A percentile compares a stretch with the other conserved stretches of the same genome.
These are phyloP conservation scores for Ashinkailepas kermadecensis DNA, from an alignment of 2,888 invertebrate genomes.

Conservation along the genomic window DNA sequence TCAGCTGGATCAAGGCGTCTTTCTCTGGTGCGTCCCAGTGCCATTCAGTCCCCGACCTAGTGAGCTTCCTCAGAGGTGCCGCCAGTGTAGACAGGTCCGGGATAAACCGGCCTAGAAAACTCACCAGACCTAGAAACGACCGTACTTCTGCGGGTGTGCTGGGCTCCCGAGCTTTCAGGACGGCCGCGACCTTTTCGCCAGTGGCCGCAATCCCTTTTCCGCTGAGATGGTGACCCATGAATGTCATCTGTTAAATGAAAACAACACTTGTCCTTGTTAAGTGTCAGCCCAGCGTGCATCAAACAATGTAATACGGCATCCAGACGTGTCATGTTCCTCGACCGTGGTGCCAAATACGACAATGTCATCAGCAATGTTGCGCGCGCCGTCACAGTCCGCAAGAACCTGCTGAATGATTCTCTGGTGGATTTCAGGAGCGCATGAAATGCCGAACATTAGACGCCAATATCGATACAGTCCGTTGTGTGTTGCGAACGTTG, in stretches of 20 bases:
- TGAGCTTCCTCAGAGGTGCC: background rate
- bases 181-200: background rate
- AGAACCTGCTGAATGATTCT: slow-evolving; percentile 25
- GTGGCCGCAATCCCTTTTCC: background rate
- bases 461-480: slow-evolving; percentile 25
- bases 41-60: background rate
- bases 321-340: background rate
- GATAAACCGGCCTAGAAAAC: background rate
- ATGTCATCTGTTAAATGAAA: background rate
- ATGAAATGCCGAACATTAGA: slow-evolving; percentile 26
- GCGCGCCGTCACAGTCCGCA: background rate
- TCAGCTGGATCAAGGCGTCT: background rate
- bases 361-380: background rate
- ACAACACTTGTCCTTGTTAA: background rate
- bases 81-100: too few relatives aligned
- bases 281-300: background rate
- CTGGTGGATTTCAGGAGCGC: slow-evolving; percentile 10
- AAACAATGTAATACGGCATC: background rate
- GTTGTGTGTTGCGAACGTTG: slow-evolving; percentile 24
- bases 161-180: background rate
- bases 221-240: background rate
- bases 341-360: background rate
- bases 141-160: background rate
- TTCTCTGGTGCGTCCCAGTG: background rate
- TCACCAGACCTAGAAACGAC: background rate